phyloP scores from a whole-genome alignment of 2,888 invertebrate species.

The Sarcophaga rosellei region DNA sequence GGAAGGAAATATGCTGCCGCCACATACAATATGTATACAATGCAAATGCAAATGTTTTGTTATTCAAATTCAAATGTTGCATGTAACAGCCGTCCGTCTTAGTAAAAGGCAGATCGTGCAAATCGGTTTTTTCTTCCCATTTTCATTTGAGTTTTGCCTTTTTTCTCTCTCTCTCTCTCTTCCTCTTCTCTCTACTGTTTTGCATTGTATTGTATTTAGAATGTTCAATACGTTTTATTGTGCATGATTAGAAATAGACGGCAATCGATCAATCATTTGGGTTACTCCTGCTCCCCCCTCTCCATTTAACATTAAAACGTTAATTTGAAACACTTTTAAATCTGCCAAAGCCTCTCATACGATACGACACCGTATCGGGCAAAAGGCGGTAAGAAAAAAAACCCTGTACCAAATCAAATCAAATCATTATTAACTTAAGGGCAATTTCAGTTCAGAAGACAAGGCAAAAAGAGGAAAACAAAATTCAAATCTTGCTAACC shows the following conservation, averaged over 20 bases:
- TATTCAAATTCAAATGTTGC: conserved; percentile 36
- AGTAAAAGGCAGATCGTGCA: conserved; percentile 53
- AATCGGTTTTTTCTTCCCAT: conserved; percentile 30
- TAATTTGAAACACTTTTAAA: conserved; percentile 53
- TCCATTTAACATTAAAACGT: conserved; percentile 28
- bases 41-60: background rate
- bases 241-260: conserved; percentile 53
- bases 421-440: conserved; percentile 46
- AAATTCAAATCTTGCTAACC: conserved; percentile 44
- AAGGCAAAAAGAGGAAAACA: background rate
- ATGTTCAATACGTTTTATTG: conserved; percentile 35
- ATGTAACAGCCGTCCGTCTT: conserved; percentile 11
- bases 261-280: conserved; percentile 59
- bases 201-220: conserved; percentile 29
- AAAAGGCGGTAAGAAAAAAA: background rate
- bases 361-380: background rate
- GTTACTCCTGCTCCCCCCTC: background rate
- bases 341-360: background rate
- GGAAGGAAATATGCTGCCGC: background rate
- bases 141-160: conserved; percentile 14
- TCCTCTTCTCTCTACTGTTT: background rate
- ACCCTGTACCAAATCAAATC: background rate
- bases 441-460: conserved; percentile 23
- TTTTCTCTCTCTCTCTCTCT: too few relatives aligned
- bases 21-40: background rate